Evolutionary conservation across 2,797 vertebrate species (phyloP).

Genomic region (Anableps anableps): DNA sequence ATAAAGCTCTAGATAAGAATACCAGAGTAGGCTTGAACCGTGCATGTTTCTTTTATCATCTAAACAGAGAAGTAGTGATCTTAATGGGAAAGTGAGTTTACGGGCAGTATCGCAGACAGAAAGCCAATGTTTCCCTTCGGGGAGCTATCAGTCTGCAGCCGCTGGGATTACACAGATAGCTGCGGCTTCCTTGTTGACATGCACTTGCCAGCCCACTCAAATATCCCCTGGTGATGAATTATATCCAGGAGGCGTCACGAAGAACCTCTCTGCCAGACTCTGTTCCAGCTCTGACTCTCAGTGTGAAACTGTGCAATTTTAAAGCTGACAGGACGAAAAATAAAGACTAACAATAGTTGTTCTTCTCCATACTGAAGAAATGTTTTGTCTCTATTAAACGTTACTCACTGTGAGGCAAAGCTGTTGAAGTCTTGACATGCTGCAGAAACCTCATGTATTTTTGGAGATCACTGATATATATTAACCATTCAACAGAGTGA

Average conservation of each 20-base stretch:
- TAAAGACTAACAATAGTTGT: conserved; percentile 22
- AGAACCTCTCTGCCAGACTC: conserved; percentile 19
- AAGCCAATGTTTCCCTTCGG: conserved; percentile 6
- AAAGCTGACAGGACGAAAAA: conserved; percentile 7
- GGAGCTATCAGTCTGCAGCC: conserved; percentile 19
- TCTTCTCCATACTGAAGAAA: neutral
- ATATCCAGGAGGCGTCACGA: conserved; percentile 10
- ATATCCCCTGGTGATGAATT: conserved; percentile 28
- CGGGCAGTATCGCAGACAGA: neutral
- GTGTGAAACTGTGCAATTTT: neutral
- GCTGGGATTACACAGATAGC: conserved; percentile 9
- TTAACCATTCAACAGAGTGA: neutral
- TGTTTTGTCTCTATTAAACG: neutral
- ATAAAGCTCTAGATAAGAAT: conserved; percentile 6
- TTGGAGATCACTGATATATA: neutral
- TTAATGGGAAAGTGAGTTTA: neutral
- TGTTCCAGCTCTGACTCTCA: conserved; percentile 20
- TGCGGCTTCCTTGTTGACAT: conserved; percentile 15
- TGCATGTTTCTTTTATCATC: neutral
- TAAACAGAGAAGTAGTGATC: neutral
- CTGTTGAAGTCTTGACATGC: neutral
- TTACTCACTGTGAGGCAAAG: neutral
- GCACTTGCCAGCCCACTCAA: conserved; percentile 6
- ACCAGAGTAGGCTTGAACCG: neutral
- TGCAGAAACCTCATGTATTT: neutral